phyloP scores from a whole-genome alignment of 2,888 invertebrate species.

The Tridacna gigas region DNA sequence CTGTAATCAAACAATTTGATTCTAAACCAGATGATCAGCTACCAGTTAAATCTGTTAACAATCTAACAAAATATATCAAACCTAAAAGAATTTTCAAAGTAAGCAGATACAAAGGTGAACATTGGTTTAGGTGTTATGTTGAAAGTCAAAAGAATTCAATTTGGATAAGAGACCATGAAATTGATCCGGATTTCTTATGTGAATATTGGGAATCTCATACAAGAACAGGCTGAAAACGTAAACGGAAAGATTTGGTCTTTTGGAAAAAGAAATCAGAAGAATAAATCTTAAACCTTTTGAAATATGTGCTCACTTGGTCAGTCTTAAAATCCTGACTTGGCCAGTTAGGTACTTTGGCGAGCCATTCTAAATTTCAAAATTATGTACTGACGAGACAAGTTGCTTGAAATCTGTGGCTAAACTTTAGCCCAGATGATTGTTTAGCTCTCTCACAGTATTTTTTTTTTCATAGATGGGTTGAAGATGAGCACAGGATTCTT shows the following conservation, averaged over 20 bases:
- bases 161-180: slow-evolving; percentile 8
- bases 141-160: slow-evolving; percentile 6
- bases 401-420: not conserved
- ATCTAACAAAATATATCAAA: slow-evolving; percentile 9
- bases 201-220: slow-evolving; percentile 17
- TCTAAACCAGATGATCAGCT: not conserved
- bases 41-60: slow-evolving; percentile 5
- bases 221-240: not conserved
- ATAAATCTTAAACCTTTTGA: slow-evolving; percentile 5
- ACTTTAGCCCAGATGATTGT: not conserved
- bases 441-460: not conserved
- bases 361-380: slow-evolving; percentile 35
- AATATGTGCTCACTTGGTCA: not conserved
- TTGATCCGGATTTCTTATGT: slow-evolving; percentile 10
- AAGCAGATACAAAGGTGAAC: slow-evolving; percentile 9
- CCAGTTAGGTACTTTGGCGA: slow-evolving; percentile 34
- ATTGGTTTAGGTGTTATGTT: slow-evolving; percentile 19
- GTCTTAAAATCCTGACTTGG: slow-evolving; percentile 21
- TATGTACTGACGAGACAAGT: not conserved
- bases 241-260: not conserved
- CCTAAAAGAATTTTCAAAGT: slow-evolving; percentile 3
- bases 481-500: slow-evolving; percentile 19
- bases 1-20: slow-evolving; percentile 4
- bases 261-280: slow-evolving; percentile 9
- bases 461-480: slow-evolving; percentile 27